Conservation (phyloP, 2,113 vertebrate species). For the Eupsittula cactorum region DNA sequence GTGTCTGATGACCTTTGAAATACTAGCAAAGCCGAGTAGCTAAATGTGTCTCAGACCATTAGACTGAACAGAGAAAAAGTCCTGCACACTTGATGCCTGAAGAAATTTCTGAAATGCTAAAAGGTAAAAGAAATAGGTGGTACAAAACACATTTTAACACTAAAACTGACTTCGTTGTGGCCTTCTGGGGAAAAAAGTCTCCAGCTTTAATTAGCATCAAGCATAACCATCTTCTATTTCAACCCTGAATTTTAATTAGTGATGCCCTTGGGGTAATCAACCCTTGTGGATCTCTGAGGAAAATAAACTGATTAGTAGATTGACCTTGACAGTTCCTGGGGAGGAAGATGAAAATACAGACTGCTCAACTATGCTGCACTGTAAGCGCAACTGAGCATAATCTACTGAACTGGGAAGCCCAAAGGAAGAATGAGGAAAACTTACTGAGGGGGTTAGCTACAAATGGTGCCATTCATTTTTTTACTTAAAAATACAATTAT, state of each 20-base stretch:
- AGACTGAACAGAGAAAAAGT: not conserved
- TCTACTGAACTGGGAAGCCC: not conserved
- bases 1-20: not conserved
- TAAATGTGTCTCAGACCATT: not conserved
- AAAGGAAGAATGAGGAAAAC: not conserved
- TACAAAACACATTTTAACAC: not conserved
- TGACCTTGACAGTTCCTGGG: slow-evolving; percentile 54
- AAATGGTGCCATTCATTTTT: not conserved
- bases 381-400: not conserved
- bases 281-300: slow-evolving; percentile 39
- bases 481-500: not conserved
- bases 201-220: slow-evolving; percentile 53
- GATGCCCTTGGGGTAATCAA: slow-evolving; percentile 56
- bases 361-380: not conserved
- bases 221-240: slow-evolving; percentile 35
- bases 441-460: not conserved
- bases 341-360: slow-evolving; percentile 31
- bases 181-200: slow-evolving; percentile 20
- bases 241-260: slow-evolving; percentile 62
- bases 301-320: slow-evolving; percentile 64
- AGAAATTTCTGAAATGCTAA: not conserved
- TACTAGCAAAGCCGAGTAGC: not conserved
- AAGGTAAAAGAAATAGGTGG: not conserved
- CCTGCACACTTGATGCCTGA: not conserved
- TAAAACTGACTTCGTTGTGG: not conserved